A percentile compares a stretch with the other conserved stretches of the same genome.
Evolutionary conservation across 2,888 invertebrate genomes (phyloP).

Genomic region (Hymenopus coronatus): DNA sequence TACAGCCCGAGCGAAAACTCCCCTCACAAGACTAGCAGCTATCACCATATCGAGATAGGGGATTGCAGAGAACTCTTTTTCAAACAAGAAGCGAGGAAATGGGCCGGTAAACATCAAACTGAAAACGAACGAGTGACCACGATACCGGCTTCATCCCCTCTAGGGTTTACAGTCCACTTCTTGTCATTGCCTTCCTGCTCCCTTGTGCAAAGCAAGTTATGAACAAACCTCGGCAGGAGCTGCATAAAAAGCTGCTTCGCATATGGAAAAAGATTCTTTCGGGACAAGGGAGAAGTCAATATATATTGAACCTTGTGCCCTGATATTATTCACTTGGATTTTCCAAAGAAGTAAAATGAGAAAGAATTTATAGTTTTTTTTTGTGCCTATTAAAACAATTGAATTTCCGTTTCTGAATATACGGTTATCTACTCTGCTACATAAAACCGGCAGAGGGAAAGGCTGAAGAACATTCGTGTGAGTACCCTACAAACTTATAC

Average conservation of each 20-base stretch:
- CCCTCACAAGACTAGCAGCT: not conserved
- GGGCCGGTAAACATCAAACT: constrained; percentile 13
- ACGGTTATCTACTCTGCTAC: no score
- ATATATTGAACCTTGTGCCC: no score
- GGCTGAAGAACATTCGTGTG: no score
- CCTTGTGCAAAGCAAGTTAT: not conserved
- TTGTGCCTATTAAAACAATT: no score
- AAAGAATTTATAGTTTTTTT: no score
- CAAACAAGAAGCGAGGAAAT: constrained; percentile 7
- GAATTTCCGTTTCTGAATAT: no score
- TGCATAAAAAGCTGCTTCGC: not conserved
- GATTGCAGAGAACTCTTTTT: not conserved
- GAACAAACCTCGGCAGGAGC: not conserved
- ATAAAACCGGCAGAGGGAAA: no score
- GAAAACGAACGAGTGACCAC: constrained; percentile 7
- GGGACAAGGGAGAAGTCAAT: no score
- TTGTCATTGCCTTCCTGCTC: not conserved
- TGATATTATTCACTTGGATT: no score
- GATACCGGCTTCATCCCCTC: not conserved
- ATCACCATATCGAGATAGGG: not conserved
- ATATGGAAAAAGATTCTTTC: no score
- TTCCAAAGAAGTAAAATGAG: no score
- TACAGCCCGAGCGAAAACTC: not conserved
- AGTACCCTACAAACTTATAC: no score
- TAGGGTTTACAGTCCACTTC: not conserved